These are phyloP conservation scores for Lepidothrix coronata DNA, from an alignment of 2,113 vertebrate genomes.

Conservation along the genomic window DNA sequence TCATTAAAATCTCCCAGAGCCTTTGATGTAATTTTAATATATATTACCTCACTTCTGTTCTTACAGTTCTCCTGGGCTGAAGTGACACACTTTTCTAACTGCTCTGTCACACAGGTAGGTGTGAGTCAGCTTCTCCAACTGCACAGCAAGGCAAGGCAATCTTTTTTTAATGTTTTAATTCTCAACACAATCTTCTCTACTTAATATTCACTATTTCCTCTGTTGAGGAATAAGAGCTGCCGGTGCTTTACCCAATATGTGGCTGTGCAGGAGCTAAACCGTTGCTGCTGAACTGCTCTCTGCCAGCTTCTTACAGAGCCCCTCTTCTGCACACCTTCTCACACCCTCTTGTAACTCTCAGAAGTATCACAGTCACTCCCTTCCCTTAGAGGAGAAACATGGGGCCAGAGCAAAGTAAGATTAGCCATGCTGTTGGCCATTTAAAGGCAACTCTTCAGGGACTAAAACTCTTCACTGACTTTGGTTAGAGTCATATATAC, in stretches of 20 bases:
- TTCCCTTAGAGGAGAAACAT: background rate
- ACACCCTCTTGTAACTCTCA: background rate
- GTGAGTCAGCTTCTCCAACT: constrained; percentile 1
- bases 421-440: background rate
- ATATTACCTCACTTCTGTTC: background rate
- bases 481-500: rapidly evolving
- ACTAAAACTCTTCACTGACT: background rate
- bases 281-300: background rate
- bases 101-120: background rate
- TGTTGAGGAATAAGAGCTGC: background rate
- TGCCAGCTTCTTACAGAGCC: background rate
- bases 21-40: constrained; percentile 62
- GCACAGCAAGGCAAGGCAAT: rapidly evolving
- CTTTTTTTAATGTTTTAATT: background rate
- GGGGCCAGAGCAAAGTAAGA: background rate
- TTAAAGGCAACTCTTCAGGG: background rate
- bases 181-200: background rate
- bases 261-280: background rate
- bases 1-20: constrained; percentile 49
- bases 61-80: constrained; percentile 49
- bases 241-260: background rate
- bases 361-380: background rate
- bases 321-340: background rate
- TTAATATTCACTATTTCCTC: background rate
- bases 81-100: constrained; percentile 51